phyloP scores from a whole-genome alignment of 2,113 vertebrate species.

The Phyllopteryx taeniolatus region DNA sequence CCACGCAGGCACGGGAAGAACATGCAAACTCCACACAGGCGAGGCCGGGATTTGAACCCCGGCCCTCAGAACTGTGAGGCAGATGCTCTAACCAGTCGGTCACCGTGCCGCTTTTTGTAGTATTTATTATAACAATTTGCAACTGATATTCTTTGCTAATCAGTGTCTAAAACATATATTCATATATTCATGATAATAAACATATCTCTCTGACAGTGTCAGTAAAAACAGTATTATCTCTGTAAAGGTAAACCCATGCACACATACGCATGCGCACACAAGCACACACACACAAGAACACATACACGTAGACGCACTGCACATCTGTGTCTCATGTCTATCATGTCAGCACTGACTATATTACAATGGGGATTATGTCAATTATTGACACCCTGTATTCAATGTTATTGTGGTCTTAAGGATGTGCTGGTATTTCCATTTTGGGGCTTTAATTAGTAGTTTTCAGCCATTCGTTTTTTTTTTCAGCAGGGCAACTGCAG shows the following conservation, averaged over 20 bases:
- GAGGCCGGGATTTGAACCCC: too few species aligned
- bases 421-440: slow-evolving; percentile 51
- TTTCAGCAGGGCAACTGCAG: slow-evolving; percentile 68
- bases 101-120: too few species aligned
- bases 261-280: neutral
- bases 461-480: slow-evolving; percentile 55
- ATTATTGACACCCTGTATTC: slow-evolving; percentile 26
- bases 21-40: too few species aligned
- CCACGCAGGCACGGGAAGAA: too few species aligned
- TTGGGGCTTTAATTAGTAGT: slow-evolving; percentile 42
- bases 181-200: neutral
- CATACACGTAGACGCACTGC: neutral
- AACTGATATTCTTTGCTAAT: neutral
- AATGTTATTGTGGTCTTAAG: slow-evolving; percentile 24
- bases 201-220: neutral
- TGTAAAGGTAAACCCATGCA: neutral
- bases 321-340: slow-evolving; percentile 15
- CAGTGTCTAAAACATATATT: neutral
- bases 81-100: too few species aligned
- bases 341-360: slow-evolving; percentile 17
- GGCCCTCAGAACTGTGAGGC: too few species aligned
- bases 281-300: neutral
- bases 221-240: neutral
- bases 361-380: slow-evolving; percentile 6
- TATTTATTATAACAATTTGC: too few species aligned